Conservation (phyloP, 2,888 invertebrate species). For the Sphinx pinastri region DNA sequence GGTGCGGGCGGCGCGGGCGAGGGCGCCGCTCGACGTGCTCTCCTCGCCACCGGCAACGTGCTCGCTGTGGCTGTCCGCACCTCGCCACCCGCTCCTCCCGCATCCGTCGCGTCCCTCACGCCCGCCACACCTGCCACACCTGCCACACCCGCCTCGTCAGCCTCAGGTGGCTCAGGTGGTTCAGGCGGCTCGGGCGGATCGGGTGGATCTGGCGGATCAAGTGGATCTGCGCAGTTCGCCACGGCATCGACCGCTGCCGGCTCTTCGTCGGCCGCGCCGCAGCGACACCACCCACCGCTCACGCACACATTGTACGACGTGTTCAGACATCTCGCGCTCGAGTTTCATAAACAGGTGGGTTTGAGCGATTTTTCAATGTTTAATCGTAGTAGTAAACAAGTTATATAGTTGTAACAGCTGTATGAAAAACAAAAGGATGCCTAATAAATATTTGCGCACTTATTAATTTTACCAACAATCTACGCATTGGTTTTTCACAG, state of each 20-base stretch:
- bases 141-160: no score
- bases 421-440: no score
- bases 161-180: no score
- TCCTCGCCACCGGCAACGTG: constrained; percentile 86
- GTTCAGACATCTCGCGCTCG: constrained; percentile 79
- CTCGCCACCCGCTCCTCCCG: constrained; percentile 43
- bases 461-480: no score
- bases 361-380: neutral
- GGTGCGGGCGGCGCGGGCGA: constrained; percentile 92
- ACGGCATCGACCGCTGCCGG: constrained; percentile 30
- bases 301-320: constrained; percentile 73
- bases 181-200: constrained; percentile 33
- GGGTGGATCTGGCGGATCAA: constrained; percentile 23
- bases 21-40: constrained; percentile 87
- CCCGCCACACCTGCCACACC: constrained; percentile 45
- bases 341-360: constrained; percentile 73
- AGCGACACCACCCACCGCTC: constrained; percentile 63
- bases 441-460: no score
- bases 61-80: constrained; percentile 70
- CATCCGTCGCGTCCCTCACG: constrained; percentile 36
- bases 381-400: neutral
- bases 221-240: constrained; percentile 45
- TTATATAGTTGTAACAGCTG: neutral
- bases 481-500: no score
- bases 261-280: constrained; percentile 37